Conservation (phyloP, 2,888 invertebrate genomes). For the Drosophila austrosaltans region DNA sequence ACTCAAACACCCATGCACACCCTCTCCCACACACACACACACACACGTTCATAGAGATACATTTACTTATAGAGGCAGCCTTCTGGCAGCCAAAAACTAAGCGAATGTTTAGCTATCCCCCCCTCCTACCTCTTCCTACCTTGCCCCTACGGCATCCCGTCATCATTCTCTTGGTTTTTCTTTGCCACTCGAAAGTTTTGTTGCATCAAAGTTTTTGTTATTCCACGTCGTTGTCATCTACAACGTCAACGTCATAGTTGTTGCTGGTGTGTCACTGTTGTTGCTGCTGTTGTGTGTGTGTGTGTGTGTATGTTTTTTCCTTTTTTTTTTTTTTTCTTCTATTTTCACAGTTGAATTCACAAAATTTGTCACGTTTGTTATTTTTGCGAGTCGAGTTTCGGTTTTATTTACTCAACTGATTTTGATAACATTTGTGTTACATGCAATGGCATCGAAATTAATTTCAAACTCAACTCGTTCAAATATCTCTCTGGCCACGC, state of each 20-base stretch:
- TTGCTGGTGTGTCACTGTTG: slow-evolving; percentile 14
- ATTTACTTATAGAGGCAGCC: slow-evolving; percentile 24
- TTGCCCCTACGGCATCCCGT: background rate
- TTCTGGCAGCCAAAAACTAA: slow-evolving; percentile 49
- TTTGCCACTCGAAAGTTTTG: slow-evolving; percentile 59
- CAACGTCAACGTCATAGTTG: slow-evolving; percentile 23
- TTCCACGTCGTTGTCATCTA: slow-evolving; percentile 42
- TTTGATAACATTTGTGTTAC: slow-evolving; percentile 82
- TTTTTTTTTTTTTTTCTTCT: slow-evolving; percentile 59
- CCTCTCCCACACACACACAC: background rate
- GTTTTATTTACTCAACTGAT: slow-evolving; percentile 82
- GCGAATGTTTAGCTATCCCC: slow-evolving; percentile 53
- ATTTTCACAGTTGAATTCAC: slow-evolving; percentile 78
- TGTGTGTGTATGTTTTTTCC: slow-evolving; percentile 39
- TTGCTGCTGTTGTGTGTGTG: background rate
- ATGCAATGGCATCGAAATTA: slow-evolving; percentile 76
- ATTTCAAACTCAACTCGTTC: slow-evolving; percentile 33
- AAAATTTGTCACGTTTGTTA: slow-evolving; percentile 82
- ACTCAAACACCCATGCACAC: slow-evolving; percentile 46
- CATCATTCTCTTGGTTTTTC: slow-evolving; percentile 35
- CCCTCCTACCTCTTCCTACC: background rate
- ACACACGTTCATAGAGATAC: background rate
- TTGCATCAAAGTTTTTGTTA: slow-evolving; percentile 76
- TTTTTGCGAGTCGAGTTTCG: slow-evolving; percentile 65
- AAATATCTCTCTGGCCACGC: background rate